Evolutionary conservation across 2,888 invertebrate species (phyloP), one percentile per base, ranked within the genome.

Genomic region (Harpalus rufipes): DNA sequence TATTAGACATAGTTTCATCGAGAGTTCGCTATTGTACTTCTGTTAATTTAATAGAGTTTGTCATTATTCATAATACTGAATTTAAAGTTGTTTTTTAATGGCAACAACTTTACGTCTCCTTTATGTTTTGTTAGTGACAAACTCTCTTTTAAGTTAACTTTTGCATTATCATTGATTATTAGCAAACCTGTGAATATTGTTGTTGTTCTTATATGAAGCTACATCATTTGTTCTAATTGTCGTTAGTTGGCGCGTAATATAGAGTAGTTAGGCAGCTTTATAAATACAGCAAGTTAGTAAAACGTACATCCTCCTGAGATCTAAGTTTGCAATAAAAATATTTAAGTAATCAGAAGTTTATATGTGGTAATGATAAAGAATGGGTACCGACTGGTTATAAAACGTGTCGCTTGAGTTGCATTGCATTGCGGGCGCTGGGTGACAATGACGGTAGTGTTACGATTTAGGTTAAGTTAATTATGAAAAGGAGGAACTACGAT

Each of bases 391-490:
- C 41, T 39, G 7, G 65, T n/a, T 39, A 63, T 16, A 61, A 63
- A 63, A 61, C 18, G 32, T n/a, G 39, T 63, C 10, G 44, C 16
- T 81, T 68, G 58, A 51, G 12, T 12, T 3, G 44, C 25, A n/a
- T 12, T 56, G 59, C 56, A 78, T 58, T 18, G 56, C 25, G 44
- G 21, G 16, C 16, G 51, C 44, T 51, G 18, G 39, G 58, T 51
- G 56, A 58, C 78, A 56, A 56, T 56, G 25, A 10, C 12, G 78
- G 80, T 58, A 41, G 61, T 86, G 86, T 87, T 87, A 87, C 86
- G 87, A 87, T 86, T 88, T 87, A 81, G 86, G 87, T 87, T 87
- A 88, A 88, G 87, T 89, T 88, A 88, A 89, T 89, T 88, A 88
- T 87, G 88, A 87, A 87, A 87, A 86, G 87, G 87, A 78, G 84